These are phyloP conservation scores for Yponomeuta cagnagella DNA, from an alignment of 2,888 invertebrate genomes.

Conservation along the genomic window DNA sequence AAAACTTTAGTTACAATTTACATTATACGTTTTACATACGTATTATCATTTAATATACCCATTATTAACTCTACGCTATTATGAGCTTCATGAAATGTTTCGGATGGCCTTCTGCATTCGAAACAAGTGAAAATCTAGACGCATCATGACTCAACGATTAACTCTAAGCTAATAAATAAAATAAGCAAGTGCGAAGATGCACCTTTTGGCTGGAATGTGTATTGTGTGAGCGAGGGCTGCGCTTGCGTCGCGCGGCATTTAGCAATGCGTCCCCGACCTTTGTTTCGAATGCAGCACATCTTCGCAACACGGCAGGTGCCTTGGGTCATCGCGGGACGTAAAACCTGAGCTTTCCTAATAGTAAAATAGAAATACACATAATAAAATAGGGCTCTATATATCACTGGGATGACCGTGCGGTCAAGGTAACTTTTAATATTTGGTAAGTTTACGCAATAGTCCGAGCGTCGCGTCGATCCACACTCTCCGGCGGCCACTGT, in stretches of 20 bases:
- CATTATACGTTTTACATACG: slow-evolving; percentile 25
- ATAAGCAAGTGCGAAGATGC: slow-evolving; percentile 6
- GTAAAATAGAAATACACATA: slow-evolving; percentile 1
- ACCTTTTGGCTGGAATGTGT: slow-evolving; percentile 52
- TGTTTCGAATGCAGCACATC: slow-evolving; percentile 43
- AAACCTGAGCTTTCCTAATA: slow-evolving; percentile 17
- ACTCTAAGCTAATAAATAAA: background rate
- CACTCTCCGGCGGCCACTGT: slow-evolving; percentile 39
- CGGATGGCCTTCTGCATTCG: background rate
- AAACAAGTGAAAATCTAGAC: slow-evolving; percentile 8
- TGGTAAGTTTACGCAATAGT: slow-evolving; percentile 64
- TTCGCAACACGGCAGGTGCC: slow-evolving; percentile 36
- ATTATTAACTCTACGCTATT: background rate
- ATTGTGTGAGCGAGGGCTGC: slow-evolving; percentile 36
- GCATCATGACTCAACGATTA: background rate
- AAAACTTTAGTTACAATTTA: slow-evolving; percentile 33
- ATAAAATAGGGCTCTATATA: slow-evolving; percentile 32
- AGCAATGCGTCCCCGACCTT: slow-evolving; percentile 64
- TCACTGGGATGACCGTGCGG: slow-evolving; percentile 61
- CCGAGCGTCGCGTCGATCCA: slow-evolving; percentile 37
- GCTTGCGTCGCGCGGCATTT: slow-evolving; percentile 42
- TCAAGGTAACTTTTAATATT: slow-evolving; percentile 72
- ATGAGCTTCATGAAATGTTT: background rate
- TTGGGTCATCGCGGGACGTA: slow-evolving; percentile 24
- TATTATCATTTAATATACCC: slow-evolving; percentile 19